Percentiles rank a stretch among this genome's conserved stretches.
These are phyloP conservation scores for Leptinotarsa undecemlineata DNA, from an alignment of 1,140 invertebrate genomes.

Conservation along the genomic window DNA sequence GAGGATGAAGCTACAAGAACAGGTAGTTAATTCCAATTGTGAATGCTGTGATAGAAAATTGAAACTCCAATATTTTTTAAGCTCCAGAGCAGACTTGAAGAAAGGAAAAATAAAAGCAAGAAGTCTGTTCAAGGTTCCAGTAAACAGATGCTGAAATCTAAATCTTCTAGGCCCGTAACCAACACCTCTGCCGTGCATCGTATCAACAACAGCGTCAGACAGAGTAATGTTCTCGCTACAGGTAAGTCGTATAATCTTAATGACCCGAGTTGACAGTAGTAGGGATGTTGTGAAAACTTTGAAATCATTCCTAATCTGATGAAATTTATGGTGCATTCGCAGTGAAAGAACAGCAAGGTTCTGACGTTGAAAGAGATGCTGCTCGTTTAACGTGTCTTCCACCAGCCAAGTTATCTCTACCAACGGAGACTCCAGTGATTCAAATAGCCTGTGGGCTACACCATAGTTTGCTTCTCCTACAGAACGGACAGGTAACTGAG, in stretches of 20 bases:
- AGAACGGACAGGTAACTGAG: slow-evolving; percentile 58
- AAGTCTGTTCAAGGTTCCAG: slow-evolving; percentile 51
- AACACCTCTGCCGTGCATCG: slow-evolving; percentile 42
- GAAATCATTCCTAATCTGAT: too few relatives aligned
- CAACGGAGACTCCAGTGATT: slow-evolving; percentile 70
- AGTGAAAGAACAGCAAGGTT: slow-evolving; percentile 59
- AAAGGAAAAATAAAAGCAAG: slow-evolving; percentile 61
- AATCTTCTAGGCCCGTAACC: slow-evolving; percentile 40
- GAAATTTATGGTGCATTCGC: slow-evolving; percentile 28
- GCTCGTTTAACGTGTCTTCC: slow-evolving; percentile 75
- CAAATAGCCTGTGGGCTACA: slow-evolving; percentile 89
- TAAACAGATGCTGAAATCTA: slow-evolving; percentile 49
- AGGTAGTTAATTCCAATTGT: slow-evolving; percentile 38
- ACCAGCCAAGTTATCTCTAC: slow-evolving; percentile 74
- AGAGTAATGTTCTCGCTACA: slow-evolving; percentile 38
- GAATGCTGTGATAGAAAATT: too few relatives aligned
- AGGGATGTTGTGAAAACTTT: not conserved
- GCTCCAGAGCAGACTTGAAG: slow-evolving; percentile 62
- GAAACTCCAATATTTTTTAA: slow-evolving; percentile 11
- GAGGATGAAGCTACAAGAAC: slow-evolving; percentile 62
- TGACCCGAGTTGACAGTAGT: not conserved
- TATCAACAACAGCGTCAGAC: slow-evolving; percentile 38
- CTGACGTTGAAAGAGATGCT: slow-evolving; percentile 66
- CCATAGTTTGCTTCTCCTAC: slow-evolving; percentile 71
- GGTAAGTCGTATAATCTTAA: slow-evolving; percentile 22